phyloP scores from a whole-genome alignment of 1,140 invertebrate species.

The Leptinotarsa texana region DNA sequence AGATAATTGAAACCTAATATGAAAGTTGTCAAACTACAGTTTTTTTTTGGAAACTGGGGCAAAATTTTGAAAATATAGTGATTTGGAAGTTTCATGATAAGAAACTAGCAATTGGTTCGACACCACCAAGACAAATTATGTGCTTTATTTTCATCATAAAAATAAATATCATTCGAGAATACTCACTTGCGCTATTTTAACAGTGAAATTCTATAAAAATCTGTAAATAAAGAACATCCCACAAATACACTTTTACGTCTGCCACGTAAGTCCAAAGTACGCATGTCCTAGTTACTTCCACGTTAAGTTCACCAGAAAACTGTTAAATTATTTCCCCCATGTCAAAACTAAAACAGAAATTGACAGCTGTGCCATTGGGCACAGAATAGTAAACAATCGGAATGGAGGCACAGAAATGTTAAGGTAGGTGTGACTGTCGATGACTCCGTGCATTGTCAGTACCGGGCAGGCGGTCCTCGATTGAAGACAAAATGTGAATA shows the following conservation, averaged over 20 bases:
- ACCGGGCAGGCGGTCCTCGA: too few species aligned
- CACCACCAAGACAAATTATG: neutral
- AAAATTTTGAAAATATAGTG: constrained; percentile 1
- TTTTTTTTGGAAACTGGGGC: constrained; percentile 2
- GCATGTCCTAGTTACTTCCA: constrained; percentile 58
- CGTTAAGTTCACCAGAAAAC: constrained; percentile 47
- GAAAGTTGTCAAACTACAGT: neutral
- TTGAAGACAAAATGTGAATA: too few species aligned
- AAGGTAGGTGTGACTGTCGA: too few species aligned
- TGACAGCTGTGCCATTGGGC: too few species aligned
- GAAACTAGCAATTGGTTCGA: constrained; percentile 22
- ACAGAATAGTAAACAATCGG: too few species aligned
- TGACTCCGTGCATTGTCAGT: too few species aligned
- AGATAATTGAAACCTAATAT: neutral
- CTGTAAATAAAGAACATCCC: constrained; percentile 55
- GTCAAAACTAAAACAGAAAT: neutral
- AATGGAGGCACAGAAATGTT: too few species aligned
- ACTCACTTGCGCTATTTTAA: constrained; percentile 48
- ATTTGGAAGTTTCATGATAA: neutral
- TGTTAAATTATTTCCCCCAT: constrained; percentile 17
- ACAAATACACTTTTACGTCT: constrained; percentile 54
- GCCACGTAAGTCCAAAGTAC: constrained; percentile 66
- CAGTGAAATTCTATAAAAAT: constrained; percentile 41
- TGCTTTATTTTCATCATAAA: neutral
- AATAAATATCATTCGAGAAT: neutral